Evolutionary conservation across 2,888 invertebrate species (phyloP), one percentile per base, ranked within the genome.

Genomic region (Cephus pygmeus): DNA sequence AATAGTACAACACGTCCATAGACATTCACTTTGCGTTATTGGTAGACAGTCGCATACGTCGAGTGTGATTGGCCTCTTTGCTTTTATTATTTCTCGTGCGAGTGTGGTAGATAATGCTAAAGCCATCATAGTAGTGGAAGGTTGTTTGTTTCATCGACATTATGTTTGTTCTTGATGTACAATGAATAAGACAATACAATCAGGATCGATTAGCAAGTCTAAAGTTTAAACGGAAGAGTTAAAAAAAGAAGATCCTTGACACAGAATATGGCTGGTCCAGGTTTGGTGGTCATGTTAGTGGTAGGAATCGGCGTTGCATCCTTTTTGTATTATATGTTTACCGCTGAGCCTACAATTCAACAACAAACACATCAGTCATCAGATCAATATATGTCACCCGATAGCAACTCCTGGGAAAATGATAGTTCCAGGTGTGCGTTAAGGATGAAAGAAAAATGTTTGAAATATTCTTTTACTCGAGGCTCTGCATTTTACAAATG

Each of bases 291-390:
- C 69, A 83, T 85, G 77, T 77, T 85, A 33, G 78, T 84, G 69
- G 82, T 87, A 56, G 86, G 85, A 9, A 79, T 85, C 34, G 85
- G 87, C 33, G 74, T 87, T 23, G 87, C 85, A 40, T 83, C 85
- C 11, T 81, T 85, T 75, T 79, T 87, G 15, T 86, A 86, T 79
- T 87, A 86, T 73, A 82, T 86, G 76, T 86, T 87, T 34, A 79
- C 82, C 15, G 56, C 56, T 56, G 23, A 56, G 56, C 56, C 56
- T 56, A 56, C 56, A 56, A 56, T 9, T 56, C 56, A 56, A 15
- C 56, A 56, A 56, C 56, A 56, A 56, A 15, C 56, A 56, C 23
- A 56, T 56, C 56, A 56, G 56, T 15, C 56, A 56, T 23, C 56
- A 15, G 56, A 56, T 56, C 56, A 56, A 23, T 56, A 56, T 56